phyloP scores from a whole-genome alignment of 2,113 vertebrate genomes.

The Nycticryphes semicollaris region DNA sequence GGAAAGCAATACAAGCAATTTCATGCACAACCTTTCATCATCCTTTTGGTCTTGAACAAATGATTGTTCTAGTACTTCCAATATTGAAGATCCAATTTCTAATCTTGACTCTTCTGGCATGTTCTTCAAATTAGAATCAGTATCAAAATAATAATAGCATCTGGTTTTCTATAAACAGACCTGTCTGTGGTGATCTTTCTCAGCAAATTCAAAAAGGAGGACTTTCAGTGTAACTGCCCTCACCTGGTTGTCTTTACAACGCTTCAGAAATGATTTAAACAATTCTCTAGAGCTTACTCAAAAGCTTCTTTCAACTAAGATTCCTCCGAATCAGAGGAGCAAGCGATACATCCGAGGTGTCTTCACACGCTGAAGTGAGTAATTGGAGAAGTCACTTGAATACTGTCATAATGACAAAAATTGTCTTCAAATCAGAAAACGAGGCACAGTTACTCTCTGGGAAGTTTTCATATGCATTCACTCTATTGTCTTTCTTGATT shows the following conservation, averaged over 20 bases:
- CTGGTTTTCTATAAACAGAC: background rate
- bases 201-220: background rate
- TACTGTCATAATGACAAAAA: background rate
- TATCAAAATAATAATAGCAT: background rate
- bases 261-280: background rate
- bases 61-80: background rate
- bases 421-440: background rate
- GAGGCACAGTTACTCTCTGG: background rate
- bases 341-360: background rate
- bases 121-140: slow-evolving; percentile 13
- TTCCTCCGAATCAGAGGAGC: background rate
- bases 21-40: background rate
- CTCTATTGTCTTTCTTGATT: background rate
- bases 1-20: background rate
- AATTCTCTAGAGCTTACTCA: background rate
- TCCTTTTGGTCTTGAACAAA: background rate
- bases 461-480: background rate
- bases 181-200: background rate
- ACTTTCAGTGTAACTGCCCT: background rate
- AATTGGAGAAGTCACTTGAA: background rate
- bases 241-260: background rate
- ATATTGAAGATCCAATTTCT: background rate
- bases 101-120: background rate
- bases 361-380: background rate
- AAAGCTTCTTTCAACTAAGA: background rate